Evolutionary conservation across 2,888 invertebrate species (phyloP).

Genomic region (Heliconius erato): DNA sequence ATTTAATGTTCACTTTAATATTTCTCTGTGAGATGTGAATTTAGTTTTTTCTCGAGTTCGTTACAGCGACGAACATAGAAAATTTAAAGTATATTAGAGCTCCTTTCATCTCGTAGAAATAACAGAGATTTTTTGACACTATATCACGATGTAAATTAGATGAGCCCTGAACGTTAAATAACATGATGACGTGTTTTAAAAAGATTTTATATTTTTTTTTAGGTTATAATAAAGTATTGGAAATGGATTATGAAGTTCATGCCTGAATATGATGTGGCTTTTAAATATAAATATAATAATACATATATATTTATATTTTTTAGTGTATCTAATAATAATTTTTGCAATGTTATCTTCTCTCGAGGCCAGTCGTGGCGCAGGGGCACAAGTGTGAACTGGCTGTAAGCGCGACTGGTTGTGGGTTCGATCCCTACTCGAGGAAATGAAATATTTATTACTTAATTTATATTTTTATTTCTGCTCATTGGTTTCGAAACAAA

Average conservation of each 20-base stretch:
- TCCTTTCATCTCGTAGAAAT: slow-evolving; percentile 26
- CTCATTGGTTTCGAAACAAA: too few species aligned
- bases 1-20: slow-evolving; percentile 24
- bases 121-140: slow-evolving; percentile 13
- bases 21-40: slow-evolving; percentile 4
- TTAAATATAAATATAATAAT: neutral
- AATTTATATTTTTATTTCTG: too few species aligned
- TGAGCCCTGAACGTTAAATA: neutral
- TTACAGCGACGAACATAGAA: slow-evolving; percentile 9
- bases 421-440: too few species aligned
- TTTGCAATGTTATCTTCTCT: too few species aligned
- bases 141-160: slow-evolving; percentile 10
- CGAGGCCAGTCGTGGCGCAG: too few species aligned
- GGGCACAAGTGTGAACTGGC: too few species aligned
- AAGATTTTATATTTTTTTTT: neutral
- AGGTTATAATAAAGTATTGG: neutral
- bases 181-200: neutral
- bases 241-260: neutral
- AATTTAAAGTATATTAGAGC: slow-evolving; percentile 4
- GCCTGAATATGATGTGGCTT: neutral
- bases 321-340: too few species aligned
- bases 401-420: too few species aligned
- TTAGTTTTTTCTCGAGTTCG: slow-evolving; percentile 8
- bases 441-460: too few species aligned
- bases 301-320: too few species aligned